These are phyloP conservation scores for Acrossocheilus wenchowensis DNA, from an alignment of 2,797 vertebrate genomes.

Conservation along the genomic window DNA sequence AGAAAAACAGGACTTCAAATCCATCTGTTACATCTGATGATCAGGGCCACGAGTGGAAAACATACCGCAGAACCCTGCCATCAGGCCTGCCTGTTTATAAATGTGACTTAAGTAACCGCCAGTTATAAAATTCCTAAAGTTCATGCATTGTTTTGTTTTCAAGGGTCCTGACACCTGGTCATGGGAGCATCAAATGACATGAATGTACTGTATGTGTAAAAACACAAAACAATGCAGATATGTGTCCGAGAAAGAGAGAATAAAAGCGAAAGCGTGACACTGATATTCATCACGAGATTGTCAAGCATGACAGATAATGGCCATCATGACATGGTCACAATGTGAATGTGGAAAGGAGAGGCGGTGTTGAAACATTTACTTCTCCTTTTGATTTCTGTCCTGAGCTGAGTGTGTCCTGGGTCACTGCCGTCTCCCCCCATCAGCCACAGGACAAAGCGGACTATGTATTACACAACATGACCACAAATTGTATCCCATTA, in stretches of 20 bases:
- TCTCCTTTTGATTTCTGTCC: conserved; percentile 39
- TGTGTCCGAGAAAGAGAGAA: background rate
- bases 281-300: conserved; percentile 16
- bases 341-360: conserved; percentile 35
- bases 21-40: conserved; percentile 24
- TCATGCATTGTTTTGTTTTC: background rate
- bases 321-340: conserved; percentile 22
- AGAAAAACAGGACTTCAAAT: conserved; percentile 25
- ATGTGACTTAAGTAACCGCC: background rate
- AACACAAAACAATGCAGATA: background rate
- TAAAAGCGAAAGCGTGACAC: background rate
- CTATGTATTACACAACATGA: background rate
- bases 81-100: background rate
- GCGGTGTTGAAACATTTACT: conserved; percentile 34
- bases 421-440: background rate
- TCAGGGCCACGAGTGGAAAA: conserved; percentile 1
- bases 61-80: background rate
- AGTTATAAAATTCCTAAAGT: background rate
- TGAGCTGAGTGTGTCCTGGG: conserved; percentile 12
- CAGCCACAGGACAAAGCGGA: background rate
- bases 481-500: background rate
- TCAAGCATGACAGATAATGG: conserved; percentile 1
- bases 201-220: background rate
- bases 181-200: background rate
- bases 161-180: background rate